Conservation (phyloP, 2,888 invertebrate species). For the Gandaritis pyraliata region DNA sequence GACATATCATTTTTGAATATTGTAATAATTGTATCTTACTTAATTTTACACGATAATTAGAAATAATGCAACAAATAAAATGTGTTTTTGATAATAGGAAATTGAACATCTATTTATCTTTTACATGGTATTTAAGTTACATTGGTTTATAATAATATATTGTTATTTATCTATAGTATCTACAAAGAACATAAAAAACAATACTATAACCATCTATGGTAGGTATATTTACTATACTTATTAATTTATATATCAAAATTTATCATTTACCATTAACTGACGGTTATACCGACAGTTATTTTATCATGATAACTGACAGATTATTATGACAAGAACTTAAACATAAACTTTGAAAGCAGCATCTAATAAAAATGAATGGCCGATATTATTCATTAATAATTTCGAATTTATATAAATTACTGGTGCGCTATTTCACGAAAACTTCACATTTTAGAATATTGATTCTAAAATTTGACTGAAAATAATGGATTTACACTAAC, state of each 20-base stretch:
- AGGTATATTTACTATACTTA: not conserved
- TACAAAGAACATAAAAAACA: too few species aligned
- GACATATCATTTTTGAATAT: slow-evolving; percentile 74
- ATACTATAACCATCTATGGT: too few species aligned
- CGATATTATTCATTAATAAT: not conserved
- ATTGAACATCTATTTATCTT: not conserved
- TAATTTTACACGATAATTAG: slow-evolving; percentile 56
- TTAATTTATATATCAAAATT: not conserved
- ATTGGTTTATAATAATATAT: not conserved
- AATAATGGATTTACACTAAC: too few species aligned
- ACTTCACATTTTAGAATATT: not conserved
- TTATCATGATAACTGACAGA: not conserved
- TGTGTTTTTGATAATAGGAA: slow-evolving; percentile 11
- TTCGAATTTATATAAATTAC: not conserved
- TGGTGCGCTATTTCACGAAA: not conserved
- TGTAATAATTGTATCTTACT: slow-evolving; percentile 51
- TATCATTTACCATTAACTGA: not conserved
- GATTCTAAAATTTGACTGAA: not conserved
- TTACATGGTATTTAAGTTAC: not conserved
- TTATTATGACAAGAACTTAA: not conserved
- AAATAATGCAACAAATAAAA: slow-evolving; percentile 38
- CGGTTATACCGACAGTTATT: not conserved
- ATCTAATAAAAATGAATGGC: not conserved
- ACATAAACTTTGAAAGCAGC: not conserved
- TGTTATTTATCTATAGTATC: too few species aligned